Base-by-base conservation (phyloP, 2,113 vertebrate species). In the Lamprologus callipterus region DNA sequence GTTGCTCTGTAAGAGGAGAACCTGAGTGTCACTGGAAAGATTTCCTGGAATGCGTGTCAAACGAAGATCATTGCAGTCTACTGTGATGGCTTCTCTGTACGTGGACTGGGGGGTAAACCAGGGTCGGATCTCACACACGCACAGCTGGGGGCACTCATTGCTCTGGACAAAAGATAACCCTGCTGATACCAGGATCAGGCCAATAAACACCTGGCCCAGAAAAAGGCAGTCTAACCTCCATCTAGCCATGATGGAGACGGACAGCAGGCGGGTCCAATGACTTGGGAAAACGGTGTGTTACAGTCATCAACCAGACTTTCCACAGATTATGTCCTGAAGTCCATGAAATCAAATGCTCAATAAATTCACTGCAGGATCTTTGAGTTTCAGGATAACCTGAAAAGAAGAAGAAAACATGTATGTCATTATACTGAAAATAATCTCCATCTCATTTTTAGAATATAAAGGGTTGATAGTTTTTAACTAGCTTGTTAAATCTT, bases 71-170 rank as follows among this genome's bases (percentile, higher is more conserved):
- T 99, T 99, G 96, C 99, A 99, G 90, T 99, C 99, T 85, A 99
- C 99, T 0, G 98, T 99, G 42, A 97, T 98, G 57, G 99, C 98
- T 95, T 99, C 98, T 93, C 99, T 96, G 96, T 99, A 99, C 0
- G 99, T 99, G 23, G 99, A 99, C 94, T 99, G 99, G 0, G 99
- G 99, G 17, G 99, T 99, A 91, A 99, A 99, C 99, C 99, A 99
- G 9, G 99, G 99, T 19, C 99, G 95, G 90, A 98, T 97, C 89
- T 99, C 99, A 58, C 99, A 99, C 2, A 99, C 99, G 17, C 99
- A 99, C 17, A 99, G 96, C 91, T 99, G 98, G 9, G 99, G 99
- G 78, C 99, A 99, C 88, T 99, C 98, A 4, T 92, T 97, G 54
- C 91, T 97, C 83, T 96, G 97, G 26, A 95, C 88, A 80, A 96